Conservation (phyloP, 64 coral and sea anemone genomes). For the Montipora foliosa region DNA sequence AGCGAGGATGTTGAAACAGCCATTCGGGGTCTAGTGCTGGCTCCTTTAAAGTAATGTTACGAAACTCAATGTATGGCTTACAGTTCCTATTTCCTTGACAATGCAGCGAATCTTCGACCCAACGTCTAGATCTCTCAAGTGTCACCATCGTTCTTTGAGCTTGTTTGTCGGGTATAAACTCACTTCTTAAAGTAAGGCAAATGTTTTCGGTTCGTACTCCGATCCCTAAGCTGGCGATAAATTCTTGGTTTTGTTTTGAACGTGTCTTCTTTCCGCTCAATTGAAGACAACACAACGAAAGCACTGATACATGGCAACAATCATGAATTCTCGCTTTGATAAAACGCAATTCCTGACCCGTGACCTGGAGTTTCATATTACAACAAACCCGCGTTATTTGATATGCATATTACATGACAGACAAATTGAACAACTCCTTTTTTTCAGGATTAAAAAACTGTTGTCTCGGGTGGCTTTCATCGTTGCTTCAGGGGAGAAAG, state of each 20-base stretch:
- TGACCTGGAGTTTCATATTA: constrained; percentile 9
- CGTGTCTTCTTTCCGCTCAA: background rate
- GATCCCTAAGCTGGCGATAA: background rate
- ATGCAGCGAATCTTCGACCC: background rate
- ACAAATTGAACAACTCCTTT: background rate
- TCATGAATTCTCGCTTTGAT: background rate
- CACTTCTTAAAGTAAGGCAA: background rate
- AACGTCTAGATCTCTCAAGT: background rate
- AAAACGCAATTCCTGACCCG: background rate
- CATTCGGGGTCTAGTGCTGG: background rate
- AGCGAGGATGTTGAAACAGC: constrained; percentile 43
- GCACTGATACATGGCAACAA: constrained; percentile 23
- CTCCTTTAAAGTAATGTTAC: constrained; percentile 45
- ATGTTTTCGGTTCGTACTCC: background rate
- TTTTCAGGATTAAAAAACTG: no score
- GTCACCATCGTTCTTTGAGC: constrained; percentile 1
- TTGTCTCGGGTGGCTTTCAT: no score
- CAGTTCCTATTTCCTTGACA: background rate
- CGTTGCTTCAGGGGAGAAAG: no score
- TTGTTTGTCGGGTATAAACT: background rate
- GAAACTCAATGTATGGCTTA: constrained; percentile 15
- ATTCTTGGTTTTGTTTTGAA: background rate
- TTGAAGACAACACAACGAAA: constrained; percentile 11
- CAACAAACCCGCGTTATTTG: background rate
- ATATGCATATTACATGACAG: background rate